Evolutionary conservation across 2,888 invertebrate genomes (phyloP).

Genomic region (Aspidiotus destructor): DNA sequence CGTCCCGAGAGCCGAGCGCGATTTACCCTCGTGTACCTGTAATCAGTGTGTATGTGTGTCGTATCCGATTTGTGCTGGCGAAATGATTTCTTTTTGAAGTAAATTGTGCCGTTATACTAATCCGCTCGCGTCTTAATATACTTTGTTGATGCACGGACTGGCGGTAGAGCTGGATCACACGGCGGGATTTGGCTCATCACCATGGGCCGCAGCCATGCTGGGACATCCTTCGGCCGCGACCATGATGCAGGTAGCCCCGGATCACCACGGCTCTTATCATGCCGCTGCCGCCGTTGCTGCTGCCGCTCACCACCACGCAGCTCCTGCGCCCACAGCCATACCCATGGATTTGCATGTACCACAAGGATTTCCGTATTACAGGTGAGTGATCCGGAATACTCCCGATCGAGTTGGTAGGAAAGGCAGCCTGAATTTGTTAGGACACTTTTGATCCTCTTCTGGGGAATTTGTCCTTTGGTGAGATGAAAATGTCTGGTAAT

Average conservation of each 20-base stretch:
- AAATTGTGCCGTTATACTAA: no score
- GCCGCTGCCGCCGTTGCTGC: neutral
- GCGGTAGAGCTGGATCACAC: slow-evolving; percentile 56
- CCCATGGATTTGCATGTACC: slow-evolving; percentile 89
- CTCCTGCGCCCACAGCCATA: slow-evolving; percentile 47
- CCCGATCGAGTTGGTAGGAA: no score
- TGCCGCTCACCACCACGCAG: slow-evolving; percentile 40
- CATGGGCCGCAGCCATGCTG: slow-evolving; percentile 60
- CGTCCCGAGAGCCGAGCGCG: no score
- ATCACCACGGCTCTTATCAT: slow-evolving; percentile 23
- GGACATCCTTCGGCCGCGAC: slow-evolving; percentile 39
- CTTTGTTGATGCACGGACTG: slow-evolving; percentile 34
- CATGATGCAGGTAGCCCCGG: slow-evolving; percentile 30
- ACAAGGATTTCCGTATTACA: slow-evolving; percentile 83
- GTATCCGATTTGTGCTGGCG: no score
- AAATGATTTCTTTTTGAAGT: no score
- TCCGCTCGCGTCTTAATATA: no score
- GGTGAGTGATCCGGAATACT: no score
- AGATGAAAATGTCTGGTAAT: no score
- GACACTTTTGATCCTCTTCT: no score
- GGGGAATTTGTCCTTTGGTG: no score
- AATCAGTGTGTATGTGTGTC: no score
- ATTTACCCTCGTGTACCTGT: no score
- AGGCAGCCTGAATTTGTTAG: neutral
- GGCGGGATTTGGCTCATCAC: slow-evolving; percentile 61